These are phyloP conservation scores for Erebia epiphron DNA, from an alignment of 2,888 invertebrate genomes.

Conservation along the genomic window DNA sequence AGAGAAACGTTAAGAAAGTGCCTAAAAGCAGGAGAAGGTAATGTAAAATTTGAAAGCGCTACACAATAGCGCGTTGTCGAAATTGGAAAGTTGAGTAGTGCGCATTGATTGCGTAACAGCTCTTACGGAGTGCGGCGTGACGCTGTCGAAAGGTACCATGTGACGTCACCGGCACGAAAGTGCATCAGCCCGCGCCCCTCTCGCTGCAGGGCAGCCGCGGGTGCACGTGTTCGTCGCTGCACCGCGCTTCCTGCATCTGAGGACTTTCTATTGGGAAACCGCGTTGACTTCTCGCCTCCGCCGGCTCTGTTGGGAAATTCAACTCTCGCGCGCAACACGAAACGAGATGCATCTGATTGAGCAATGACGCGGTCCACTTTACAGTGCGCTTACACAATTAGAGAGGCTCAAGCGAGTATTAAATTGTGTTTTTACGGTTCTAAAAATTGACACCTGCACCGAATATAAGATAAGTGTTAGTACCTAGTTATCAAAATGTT, in stretches of 20 bases:
- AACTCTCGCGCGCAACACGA: constrained; percentile 68
- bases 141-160: constrained; percentile 77
- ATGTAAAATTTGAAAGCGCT: constrained; percentile 82
- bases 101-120: constrained; percentile 77
- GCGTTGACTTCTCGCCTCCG: constrained; percentile 59
- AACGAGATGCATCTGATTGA: constrained; percentile 77
- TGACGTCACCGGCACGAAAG: constrained; percentile 80
- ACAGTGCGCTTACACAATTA: constrained; percentile 70
- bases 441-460: constrained; percentile 21
- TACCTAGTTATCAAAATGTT: constrained; percentile 8
- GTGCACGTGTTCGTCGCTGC: constrained; percentile 53
- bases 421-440: constrained; percentile 16
- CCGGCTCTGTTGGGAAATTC: constrained; percentile 71
- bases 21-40: constrained; percentile 70
- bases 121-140: constrained; percentile 76
- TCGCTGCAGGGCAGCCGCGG: constrained; percentile 46
- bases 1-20: constrained; percentile 79
- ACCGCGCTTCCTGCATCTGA: constrained; percentile 73
- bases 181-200: constrained; percentile 78
- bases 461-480: constrained; percentile 23
- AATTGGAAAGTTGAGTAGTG: constrained; percentile 82
- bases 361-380: constrained; percentile 61
- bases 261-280: constrained; percentile 82
- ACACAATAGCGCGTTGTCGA: constrained; percentile 82
- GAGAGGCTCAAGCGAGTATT: constrained; percentile 37